phyloP scores from a whole-genome alignment of 2,888 invertebrate species.

The Monochamus alternatus region DNA sequence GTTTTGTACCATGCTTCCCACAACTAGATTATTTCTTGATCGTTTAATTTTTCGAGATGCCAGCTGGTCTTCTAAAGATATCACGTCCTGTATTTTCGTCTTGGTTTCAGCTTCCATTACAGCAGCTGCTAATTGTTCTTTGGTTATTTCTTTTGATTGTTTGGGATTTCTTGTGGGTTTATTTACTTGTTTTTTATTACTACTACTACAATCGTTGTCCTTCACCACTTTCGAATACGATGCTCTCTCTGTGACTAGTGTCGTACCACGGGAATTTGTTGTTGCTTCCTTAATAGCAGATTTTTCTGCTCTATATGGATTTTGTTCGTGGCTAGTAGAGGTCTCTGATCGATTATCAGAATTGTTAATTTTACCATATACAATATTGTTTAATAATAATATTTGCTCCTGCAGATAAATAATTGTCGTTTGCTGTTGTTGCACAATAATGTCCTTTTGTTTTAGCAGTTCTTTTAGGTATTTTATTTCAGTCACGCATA shows the following conservation, averaged over 20 bases:
- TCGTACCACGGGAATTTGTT: not conserved
- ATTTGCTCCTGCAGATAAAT: not conserved
- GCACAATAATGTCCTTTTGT: conserved; percentile 3
- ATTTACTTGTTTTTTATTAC: not conserved
- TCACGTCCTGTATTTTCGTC: not conserved
- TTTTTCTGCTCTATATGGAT: not conserved
- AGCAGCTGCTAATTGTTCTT: conserved; percentile 2
- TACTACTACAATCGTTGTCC: conserved; percentile 1
- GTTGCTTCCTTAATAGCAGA: not conserved
- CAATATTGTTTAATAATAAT: conserved; percentile 1
- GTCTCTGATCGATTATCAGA: not conserved
- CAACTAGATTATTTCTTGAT: too few relatives aligned
- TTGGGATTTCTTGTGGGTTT: conserved; percentile 1
- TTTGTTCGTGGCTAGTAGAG: not conserved
- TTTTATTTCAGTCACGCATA: conserved; percentile 6
- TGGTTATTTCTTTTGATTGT: not conserved
- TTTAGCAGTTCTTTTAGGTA: conserved; percentile 1
- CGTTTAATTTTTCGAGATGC: too few relatives aligned
- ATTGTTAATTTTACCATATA: not conserved
- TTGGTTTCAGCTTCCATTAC: not conserved
- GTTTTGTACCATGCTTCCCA: too few relatives aligned
- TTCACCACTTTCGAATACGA: not conserved
- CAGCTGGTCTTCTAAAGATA: too few relatives aligned
- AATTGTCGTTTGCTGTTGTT: conserved; percentile 3
- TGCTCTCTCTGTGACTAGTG: not conserved